Evolutionary conservation across 2,888 invertebrate genomes (phyloP).

Genomic region (Dolichopus griseipennis): DNA sequence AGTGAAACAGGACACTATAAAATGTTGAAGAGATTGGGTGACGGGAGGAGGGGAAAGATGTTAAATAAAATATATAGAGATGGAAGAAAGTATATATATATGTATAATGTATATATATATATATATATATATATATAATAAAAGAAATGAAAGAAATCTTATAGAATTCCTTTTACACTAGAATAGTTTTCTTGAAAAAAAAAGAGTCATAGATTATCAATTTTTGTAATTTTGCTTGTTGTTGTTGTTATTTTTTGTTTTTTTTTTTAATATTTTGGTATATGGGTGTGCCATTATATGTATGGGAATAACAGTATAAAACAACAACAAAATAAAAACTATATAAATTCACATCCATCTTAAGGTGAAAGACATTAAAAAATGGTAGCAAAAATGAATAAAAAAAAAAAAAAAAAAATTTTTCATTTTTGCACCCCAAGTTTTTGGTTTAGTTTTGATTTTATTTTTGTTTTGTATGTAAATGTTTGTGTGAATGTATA

Average conservation of each 20-base stretch:
- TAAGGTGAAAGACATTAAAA: constrained; percentile 6
- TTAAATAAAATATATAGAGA: no score
- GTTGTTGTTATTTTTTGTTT: background rate
- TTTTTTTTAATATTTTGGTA: background rate
- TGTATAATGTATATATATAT: no score
- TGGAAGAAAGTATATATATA: no score
- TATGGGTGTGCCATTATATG: background rate
- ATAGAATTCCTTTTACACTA: background rate
- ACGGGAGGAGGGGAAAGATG: background rate
- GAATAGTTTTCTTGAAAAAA: background rate
- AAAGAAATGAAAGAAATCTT: background rate
- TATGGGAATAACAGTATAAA: background rate
- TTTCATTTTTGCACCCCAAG: background rate
- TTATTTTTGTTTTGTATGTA: background rate
- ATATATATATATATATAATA: no score
- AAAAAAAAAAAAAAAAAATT: background rate
- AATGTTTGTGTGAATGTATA: background rate
- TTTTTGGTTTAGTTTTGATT: background rate
- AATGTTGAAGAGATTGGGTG: background rate
- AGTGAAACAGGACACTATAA: no score
- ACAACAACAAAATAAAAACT: background rate
- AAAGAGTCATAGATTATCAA: constrained; percentile 3
- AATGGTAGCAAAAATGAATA: background rate
- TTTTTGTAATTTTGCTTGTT: background rate
- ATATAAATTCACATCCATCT: background rate